Evolutionary conservation across 2,888 invertebrate genomes (phyloP), one percentile per base, ranked within the genome.

Genomic region (Phorcus lineatus): DNA sequence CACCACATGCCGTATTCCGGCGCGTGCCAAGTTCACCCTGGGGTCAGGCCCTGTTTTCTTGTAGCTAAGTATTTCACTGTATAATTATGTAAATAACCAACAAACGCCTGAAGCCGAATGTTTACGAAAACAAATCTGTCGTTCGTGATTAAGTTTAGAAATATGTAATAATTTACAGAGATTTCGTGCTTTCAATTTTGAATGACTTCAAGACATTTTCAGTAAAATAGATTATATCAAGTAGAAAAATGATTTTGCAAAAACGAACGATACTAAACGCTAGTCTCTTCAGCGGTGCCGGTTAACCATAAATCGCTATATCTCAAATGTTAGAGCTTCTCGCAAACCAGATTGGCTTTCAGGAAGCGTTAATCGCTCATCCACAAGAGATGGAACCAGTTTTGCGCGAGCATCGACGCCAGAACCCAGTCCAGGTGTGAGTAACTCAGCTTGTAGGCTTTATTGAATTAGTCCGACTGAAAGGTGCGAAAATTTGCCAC

Each of bases 401-500:
- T 70, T 70, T 40, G 36, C 70, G 70, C 28, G 36, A 36, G 19
- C 40, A 70, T 70, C 70, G 70, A 70, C 70, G 70, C 70, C 70
- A 70, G 28, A 36, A 36, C 70, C 36, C 40, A 16, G 76, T 31
- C 36, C 76, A 76, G 76, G 76, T 76, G 76, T 76, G 16, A 36
- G 17, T 28, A 36, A 40, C n/a, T 24, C 28, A 55, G 74, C 74
- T 75, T 66, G 62, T 62, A 83, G 84, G 81, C 81, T 85, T 87
- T 87, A 89, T 87, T 81, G 77, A 87, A 87, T 89, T 89, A 89
- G 80, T 80, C 62, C 54, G 54, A 53, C 74, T 28, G 66, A 85
- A 55, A 89, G 88, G 89, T 88, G 89, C 82, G 85, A 89, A 87
- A 81, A 82, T 80, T 84, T 83, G 81, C 84, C 81, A 80, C 81